Base-by-base conservation (phyloP, 1,140 invertebrate species). In the Drosophila sechellia region DNA sequence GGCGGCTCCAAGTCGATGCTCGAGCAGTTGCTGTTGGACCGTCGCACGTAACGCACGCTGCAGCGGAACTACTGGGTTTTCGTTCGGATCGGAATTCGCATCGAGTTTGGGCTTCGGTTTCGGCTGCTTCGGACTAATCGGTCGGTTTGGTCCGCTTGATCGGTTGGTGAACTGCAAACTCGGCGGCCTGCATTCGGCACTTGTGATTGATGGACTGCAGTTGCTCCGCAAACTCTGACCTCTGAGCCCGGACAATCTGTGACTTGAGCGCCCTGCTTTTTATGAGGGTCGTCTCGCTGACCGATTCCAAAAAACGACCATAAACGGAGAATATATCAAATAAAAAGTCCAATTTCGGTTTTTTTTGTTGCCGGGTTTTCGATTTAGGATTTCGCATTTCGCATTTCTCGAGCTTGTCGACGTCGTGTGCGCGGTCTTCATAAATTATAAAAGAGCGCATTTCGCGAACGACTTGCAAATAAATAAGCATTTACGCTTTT, bases 401-500 rank as follows among this genome's bases (percentile, higher is more conserved):
- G 57, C 35, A 50, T 49, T 46, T 63, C 46, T 68, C 37, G 64
- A 60, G 35, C 46, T 17, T 56, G 46, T 54, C 58, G 42, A 60
- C 69, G 71, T 86, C 49, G 83, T 79, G 83, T 86, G 83, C 83
- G 78, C 78, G 59, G 83, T 79, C 83, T 86, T 86, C 83, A 86
- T 86, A 86, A 86, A 86, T 86, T 83, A 86, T 86, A 87, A 75
- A 87, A 89, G 72, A 76, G 83, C 79, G 83, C 79, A 87, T 86
- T 86, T 80, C 69, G 71, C 71, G 83, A 86, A 86, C 83, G 83
- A 86, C 83, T 86, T 86, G 83, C 83, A 86, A 86, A 86, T 86
- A 86, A 86, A 86, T 86, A 86, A 86, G 83, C 83, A 86, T 86
- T 86, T 86, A 86, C 84, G 83, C 83, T 87, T 89, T 86, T 86